Percentiles rank a stretch among this genome's conserved stretches.
These are phyloP conservation scores for Poeciliopsis prolifica DNA, from an alignment of 2,113 vertebrate genomes.

Conservation along the genomic window DNA sequence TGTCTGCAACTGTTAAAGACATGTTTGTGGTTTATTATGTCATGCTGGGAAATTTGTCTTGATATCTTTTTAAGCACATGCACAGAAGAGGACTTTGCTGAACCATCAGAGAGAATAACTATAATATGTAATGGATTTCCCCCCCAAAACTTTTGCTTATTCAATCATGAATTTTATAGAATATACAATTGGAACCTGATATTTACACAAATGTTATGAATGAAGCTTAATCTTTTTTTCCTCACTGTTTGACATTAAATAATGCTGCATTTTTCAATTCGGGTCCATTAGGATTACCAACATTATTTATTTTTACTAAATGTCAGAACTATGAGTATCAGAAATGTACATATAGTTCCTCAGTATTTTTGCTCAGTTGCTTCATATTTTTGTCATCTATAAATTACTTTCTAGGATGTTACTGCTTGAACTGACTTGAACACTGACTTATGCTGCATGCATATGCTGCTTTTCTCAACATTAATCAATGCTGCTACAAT, in stretches of 20 bases:
- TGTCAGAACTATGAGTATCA: too few species aligned
- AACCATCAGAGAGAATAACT: constrained; percentile 3
- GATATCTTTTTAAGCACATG: constrained; percentile 31
- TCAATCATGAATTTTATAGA: background rate
- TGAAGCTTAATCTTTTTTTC: background rate
- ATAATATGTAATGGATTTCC: background rate
- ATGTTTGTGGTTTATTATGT: constrained; percentile 53
- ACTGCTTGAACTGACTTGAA: too few species aligned
- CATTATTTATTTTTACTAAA: too few species aligned
- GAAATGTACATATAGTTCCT: too few species aligned
- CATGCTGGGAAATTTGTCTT: constrained; percentile 40
- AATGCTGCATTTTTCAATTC: background rate
- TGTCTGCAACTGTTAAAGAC: constrained; percentile 55
- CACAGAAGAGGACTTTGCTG: constrained; percentile 1
- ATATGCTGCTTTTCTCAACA: too few species aligned
- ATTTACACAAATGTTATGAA: background rate
- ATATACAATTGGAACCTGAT: background rate
- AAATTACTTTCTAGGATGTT: too few species aligned
- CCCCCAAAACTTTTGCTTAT: background rate
- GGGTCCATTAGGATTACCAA: too few species aligned
- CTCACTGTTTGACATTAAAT: background rate
- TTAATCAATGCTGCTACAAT: too few species aligned
- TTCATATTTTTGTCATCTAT: too few species aligned
- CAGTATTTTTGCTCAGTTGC: too few species aligned
- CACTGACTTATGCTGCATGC: too few species aligned